Evolutionary conservation across 2,797 vertebrate species (phyloP).

Genomic region (Gymnoscopelus microlampas): DNA sequence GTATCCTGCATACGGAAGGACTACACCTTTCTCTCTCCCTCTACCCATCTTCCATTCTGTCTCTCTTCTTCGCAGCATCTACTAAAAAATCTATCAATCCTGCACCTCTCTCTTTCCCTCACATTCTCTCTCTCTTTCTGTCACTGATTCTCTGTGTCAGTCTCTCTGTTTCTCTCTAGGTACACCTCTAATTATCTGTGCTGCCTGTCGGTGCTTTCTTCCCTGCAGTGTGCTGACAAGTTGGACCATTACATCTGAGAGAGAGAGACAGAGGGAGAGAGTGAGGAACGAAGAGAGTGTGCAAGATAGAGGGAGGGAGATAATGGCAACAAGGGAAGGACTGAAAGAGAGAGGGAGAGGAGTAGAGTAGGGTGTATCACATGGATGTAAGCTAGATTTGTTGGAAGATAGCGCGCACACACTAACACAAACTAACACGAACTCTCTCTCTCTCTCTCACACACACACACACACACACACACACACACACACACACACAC

Average conservation of each 20-base stretch:
- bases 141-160: not conserved
- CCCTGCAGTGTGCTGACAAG: conserved; percentile 32
- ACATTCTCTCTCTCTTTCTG: not conserved
- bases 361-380: too few relatives aligned
- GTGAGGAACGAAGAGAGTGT: not conserved
- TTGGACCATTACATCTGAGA: conserved; percentile 29
- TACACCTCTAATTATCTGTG: conserved; percentile 45
- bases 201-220: conserved; percentile 19
- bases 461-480: not conserved
- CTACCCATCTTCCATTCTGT: too few relatives aligned
- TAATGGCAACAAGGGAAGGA: not conserved
- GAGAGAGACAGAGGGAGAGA: conserved; percentile 20
- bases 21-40: too few relatives aligned
- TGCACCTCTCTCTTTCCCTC: not conserved
- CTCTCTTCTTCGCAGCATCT: too few relatives aligned
- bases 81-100: too few relatives aligned
- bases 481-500: conserved; percentile 15
- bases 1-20: too few relatives aligned
- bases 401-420: not conserved
- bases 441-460: conserved; percentile 4
- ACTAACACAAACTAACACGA: not conserved
- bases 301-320: not conserved
- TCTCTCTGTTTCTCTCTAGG: not conserved
- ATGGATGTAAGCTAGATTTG: not conserved
- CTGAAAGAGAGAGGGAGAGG: not conserved